phyloP scores from a whole-genome alignment of 1,140 invertebrate genomes.

The Drosophila sp. region DNA sequence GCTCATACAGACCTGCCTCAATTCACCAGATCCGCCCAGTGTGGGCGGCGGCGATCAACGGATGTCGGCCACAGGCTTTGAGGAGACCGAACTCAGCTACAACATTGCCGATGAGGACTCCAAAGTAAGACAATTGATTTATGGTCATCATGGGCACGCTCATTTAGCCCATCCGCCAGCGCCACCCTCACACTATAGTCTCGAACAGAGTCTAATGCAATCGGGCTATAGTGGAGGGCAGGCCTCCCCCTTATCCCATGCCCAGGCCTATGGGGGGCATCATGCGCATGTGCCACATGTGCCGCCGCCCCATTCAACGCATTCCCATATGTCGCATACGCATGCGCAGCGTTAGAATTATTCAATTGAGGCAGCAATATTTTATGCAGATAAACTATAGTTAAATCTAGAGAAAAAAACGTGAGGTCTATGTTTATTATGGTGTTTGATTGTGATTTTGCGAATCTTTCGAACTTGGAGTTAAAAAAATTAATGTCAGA shows the following conservation, averaged over 20 bases:
- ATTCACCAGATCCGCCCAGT: constrained; percentile 96
- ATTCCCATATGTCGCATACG: constrained; percentile 82
- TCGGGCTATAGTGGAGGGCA: constrained; percentile 84
- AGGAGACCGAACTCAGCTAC: constrained; percentile 99
- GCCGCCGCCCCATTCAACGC: constrained; percentile 78
- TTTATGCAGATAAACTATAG: neutral
- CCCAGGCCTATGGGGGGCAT: constrained; percentile 79
- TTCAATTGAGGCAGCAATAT: constrained; percentile 23
- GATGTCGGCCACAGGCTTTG: constrained; percentile 99
- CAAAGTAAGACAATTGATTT: constrained; percentile 98
- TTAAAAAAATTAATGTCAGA: too few relatives aligned
- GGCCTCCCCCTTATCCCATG: constrained; percentile 82
- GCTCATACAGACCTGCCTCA: constrained; percentile 99
- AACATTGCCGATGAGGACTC: constrained; percentile 96
- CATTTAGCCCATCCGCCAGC: constrained; percentile 83
- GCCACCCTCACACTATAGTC: constrained; percentile 77
- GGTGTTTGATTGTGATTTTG: too few relatives aligned
- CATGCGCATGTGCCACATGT: constrained; percentile 81
- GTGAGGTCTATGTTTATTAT: too few relatives aligned
- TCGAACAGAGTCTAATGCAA: constrained; percentile 83
- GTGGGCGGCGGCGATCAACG: constrained; percentile 91
- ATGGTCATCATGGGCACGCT: constrained; percentile 88
- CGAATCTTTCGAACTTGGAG: too few relatives aligned
- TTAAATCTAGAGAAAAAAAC: too few relatives aligned
- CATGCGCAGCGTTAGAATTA: constrained; percentile 77